These are phyloP conservation scores for Nomada ferruginata DNA, from an alignment of 2,888 invertebrate species.

Conservation along the genomic window DNA sequence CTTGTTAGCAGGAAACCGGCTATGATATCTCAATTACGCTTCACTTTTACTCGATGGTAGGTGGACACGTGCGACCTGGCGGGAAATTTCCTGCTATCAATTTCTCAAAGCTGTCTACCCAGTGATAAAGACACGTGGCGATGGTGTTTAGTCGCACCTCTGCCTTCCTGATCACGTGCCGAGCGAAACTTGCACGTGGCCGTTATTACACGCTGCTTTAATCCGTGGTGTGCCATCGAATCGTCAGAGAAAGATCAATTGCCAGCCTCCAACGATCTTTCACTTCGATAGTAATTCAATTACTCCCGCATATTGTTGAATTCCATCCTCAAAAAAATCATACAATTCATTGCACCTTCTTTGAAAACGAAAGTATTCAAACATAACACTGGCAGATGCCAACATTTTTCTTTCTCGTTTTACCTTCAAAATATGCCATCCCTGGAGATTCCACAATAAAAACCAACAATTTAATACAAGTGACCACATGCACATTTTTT, in stretches of 20 bases:
- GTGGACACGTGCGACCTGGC: constrained; percentile 66
- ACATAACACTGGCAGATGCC: neutral
- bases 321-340: neutral
- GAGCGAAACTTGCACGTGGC: constrained; percentile 68
- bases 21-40: constrained; percentile 82
- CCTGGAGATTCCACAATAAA: too few species aligned
- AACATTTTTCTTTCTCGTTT: neutral
- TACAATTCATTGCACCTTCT: neutral
- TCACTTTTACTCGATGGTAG: constrained; percentile 53
- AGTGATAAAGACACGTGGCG: constrained; percentile 73
- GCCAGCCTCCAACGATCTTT: constrained; percentile 39
- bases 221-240: constrained; percentile 62
- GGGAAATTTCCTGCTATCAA: constrained; percentile 69
- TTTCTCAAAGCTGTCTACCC: constrained; percentile 61
- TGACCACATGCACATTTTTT: neutral
- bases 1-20: constrained; percentile 63
- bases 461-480: neutral
- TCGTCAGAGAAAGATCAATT: constrained; percentile 60
- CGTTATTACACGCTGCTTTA: constrained; percentile 58
- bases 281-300: neutral
- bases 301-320: neutral
- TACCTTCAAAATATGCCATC: neutral
- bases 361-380: neutral
- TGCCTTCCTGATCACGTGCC: constrained; percentile 56
- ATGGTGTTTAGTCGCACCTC: constrained; percentile 56